Evolutionary conservation across 2,797 vertebrate species (phyloP), one percentile per base, ranked within the genome.

Genomic region (Sebastes taczanowskii): DNA sequence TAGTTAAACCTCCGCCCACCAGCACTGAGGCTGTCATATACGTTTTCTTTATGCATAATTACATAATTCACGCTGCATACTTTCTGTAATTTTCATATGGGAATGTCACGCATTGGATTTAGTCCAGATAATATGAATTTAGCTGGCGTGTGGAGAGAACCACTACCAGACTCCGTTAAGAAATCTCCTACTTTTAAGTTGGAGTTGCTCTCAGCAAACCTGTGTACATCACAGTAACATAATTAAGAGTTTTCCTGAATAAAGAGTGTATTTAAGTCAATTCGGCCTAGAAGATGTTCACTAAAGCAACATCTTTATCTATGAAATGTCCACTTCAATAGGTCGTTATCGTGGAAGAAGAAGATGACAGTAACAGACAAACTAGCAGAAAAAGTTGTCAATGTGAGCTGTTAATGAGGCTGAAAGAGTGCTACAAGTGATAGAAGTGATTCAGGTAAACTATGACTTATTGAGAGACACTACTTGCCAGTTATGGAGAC

Each of bases 221-320:
- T 0, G 2, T 0, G 29, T 1, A 2, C 1, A 8, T 8, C 5
- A 2, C 1, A 11, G 0, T 7, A 6, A 6, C 0, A 1, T 0
- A 34, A 35, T 1, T 5, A 6, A 8, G 0, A 1, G 1, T 18
- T 25, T 7, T 23, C 7, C 6, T 8, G 0, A 25, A 46, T 61
- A 4, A 35, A 0, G 2, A 1, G 20, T 27, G 5, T 4, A 4
- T 63, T 53, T 3, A 0, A 0, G 1, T 42, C 0, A 81, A 78
- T 76, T 90, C 86, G 84, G 81, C 58, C 0, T 11, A 0, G 0
- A 32, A 25, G 0, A 0, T 27, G 1, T 23, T 52, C 5, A 11
- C 2, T 1, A 13, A 25, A 25, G 7, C 1, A 23, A 14, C n/a
- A 27, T 3, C 0, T 27, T 18, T 14, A 27, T 3, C 5, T 1